Conservation (phyloP, 2,113 vertebrate genomes). For the Tinamus guttatus region DNA sequence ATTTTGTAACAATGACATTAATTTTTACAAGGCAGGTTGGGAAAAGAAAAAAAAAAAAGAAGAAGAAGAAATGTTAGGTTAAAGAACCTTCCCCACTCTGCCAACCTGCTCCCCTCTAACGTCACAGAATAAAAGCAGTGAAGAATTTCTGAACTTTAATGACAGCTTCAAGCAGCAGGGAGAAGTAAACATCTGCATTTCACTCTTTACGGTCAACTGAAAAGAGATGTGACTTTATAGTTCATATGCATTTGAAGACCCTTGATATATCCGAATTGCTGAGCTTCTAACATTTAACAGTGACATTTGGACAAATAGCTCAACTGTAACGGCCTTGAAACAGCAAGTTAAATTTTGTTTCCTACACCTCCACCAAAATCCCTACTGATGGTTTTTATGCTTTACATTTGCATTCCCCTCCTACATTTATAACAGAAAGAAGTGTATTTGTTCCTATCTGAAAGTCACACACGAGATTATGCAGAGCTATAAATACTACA, state of each 20-base stretch:
- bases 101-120: background rate
- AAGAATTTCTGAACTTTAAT: background rate
- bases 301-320: background rate
- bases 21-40: background rate
- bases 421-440: background rate
- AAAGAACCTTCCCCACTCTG: background rate
- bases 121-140: background rate
- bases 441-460: background rate
- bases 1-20: conserved; percentile 11
- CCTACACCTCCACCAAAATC: background rate
- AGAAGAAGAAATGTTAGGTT: background rate
- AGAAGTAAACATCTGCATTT: background rate
- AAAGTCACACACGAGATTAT: background rate
- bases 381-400: background rate
- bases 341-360: background rate
- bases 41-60: background rate
- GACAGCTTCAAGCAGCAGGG: background rate
- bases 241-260: background rate
- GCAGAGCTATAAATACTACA: background rate
- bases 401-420: background rate
- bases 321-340: background rate
- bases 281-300: background rate
- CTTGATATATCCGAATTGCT: background rate
- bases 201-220: background rate
- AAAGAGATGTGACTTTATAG: background rate